Base-by-base conservation (phyloP, 2,797 vertebrate species). In the Tragelaphus eurycerus region DNA sequence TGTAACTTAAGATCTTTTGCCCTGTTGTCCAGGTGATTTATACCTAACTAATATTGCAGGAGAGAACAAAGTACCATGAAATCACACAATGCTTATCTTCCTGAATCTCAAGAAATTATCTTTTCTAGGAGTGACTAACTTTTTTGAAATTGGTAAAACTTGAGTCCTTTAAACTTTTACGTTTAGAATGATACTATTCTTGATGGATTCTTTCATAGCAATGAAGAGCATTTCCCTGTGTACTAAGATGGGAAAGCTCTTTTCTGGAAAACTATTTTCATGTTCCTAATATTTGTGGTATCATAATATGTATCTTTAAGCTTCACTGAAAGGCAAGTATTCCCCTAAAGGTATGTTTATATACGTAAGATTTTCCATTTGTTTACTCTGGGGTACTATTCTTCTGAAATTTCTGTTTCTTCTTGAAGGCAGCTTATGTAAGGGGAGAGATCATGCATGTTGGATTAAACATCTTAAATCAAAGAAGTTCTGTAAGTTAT, bases 171-270 rank as follows among this genome's bases (percentile, higher is more conserved):
- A 60, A 89, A 34, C 3, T 52, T 60, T 96, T 87, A 62, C 0
- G 1, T 96, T 93, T 84, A 89, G 17, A 95, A 76, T 81, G 85
- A 48, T 62, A 59, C 48, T 50, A 29, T n/a, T 59, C 38, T 82
- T 52, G 6, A 17, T 60, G 2, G 43, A 59, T 59, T 54, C 52
- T 90, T 93, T 64, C 4, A 12, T 60, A 55, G 34, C 2, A 16
- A 60, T 52, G 46, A 60, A 92, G 27, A 5, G 25, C 60, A 21
- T 93, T 87, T 86, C 81, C 54, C n/a, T 64, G 38, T 12, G 38
- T 78, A 29, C 57, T 71, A 48, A 86, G 48, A 86, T 13, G 52
- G 34, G 19, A 48, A 29, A 48, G 9, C 34, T 48, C 10, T 93
- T 89, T 79, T 48, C 74, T 82, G n/a, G 7, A 81, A 82, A 90